These are phyloP conservation scores for Pyrgilauda ruficollis DNA, from an alignment of 2,113 vertebrate species.

Conservation along the genomic window DNA sequence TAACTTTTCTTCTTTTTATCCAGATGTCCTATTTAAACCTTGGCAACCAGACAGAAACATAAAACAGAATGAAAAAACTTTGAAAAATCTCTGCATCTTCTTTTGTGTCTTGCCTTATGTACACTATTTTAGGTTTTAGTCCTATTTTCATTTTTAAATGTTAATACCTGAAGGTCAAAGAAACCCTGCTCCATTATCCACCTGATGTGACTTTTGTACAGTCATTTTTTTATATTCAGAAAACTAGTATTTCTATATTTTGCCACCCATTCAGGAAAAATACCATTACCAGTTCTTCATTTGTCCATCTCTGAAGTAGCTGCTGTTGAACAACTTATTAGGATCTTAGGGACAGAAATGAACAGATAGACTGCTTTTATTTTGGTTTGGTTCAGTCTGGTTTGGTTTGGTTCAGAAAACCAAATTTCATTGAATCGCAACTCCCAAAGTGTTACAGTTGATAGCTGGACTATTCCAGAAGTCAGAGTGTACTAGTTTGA, in stretches of 20 bases:
- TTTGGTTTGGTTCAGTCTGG: background rate
- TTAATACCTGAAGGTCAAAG: background rate
- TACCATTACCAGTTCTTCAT: background rate
- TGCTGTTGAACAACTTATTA: background rate
- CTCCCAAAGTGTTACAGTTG: background rate
- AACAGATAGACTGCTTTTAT: background rate
- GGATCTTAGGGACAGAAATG: background rate
- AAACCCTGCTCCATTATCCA: background rate
- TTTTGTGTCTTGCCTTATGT: background rate
- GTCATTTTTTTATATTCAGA: background rate
- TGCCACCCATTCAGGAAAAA: background rate
- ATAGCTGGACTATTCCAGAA: background rate
- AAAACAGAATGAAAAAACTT: background rate
- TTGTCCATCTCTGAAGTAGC: background rate
- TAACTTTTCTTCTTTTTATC: background rate
- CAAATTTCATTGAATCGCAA: background rate
- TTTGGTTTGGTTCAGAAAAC: background rate
- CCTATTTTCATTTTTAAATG: background rate
- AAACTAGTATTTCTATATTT: background rate
- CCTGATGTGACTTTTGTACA: background rate
- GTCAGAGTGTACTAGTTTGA: background rate
- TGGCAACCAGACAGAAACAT: background rate
- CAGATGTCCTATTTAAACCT: constrained; percentile 6
- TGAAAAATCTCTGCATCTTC: background rate
- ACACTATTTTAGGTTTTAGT: background rate